Percentiles rank a stretch among this genome's conserved stretches.
These are phyloP conservation scores for Lophura nycthemera DNA, from an alignment of 2,113 vertebrate genomes.

Conservation along the genomic window DNA sequence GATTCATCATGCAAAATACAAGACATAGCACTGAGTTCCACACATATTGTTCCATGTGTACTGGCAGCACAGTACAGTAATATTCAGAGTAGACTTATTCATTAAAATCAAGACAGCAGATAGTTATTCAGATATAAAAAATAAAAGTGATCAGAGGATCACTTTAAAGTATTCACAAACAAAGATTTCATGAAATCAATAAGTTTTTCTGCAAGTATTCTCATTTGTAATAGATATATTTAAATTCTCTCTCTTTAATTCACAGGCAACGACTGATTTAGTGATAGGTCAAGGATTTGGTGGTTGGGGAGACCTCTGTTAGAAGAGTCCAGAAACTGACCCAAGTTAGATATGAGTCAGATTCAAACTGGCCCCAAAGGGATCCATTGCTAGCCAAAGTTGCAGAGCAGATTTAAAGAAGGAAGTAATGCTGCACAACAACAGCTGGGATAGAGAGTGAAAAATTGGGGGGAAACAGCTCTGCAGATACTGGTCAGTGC, in stretches of 20 bases:
- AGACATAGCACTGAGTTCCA: not conserved
- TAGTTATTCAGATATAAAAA: not conserved
- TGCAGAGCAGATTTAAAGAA: not conserved
- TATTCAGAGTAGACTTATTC: not conserved
- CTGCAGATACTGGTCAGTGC: not conserved
- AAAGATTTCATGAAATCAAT: not conserved
- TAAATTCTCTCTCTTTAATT: not conserved
- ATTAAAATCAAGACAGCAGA: not conserved
- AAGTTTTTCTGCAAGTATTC: not conserved
- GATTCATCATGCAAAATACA: not conserved
- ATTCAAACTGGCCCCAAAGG: not conserved
- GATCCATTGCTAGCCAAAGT: not conserved
- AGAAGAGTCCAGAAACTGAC: not conserved
- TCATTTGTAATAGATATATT: not conserved
- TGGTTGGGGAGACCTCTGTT: not conserved
- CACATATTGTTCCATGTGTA: not conserved
- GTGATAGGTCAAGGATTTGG: not conserved
- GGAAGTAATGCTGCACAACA: not conserved
- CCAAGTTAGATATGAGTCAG: not conserved
- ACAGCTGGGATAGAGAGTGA: not conserved
- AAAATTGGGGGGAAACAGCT: not conserved
- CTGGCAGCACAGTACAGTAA: not conserved
- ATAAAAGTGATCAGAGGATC: not conserved
- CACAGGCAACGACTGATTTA: not conserved
- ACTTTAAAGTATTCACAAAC: not conserved